Evolutionary conservation across 2,113 vertebrate genomes (phyloP).

Genomic region (Ancistrus triradiatus): DNA sequence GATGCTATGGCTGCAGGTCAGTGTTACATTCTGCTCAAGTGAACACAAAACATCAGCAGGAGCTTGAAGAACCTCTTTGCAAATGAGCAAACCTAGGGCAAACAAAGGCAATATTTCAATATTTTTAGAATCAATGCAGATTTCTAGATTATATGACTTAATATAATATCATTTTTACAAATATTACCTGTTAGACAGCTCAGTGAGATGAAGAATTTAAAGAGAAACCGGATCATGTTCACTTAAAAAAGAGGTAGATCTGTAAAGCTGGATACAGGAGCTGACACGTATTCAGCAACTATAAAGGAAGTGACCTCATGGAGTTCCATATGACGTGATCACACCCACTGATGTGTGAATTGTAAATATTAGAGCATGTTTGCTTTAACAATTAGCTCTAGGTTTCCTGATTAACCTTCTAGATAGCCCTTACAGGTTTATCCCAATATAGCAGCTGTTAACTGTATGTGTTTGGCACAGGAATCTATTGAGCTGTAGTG

Average conservation of each 20-base stretch:
- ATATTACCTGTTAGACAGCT: conserved; percentile 28
- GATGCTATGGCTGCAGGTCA: conserved; percentile 36
- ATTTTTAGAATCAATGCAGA: no score
- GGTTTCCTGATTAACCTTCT: no score
- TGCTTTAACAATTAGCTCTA: no score
- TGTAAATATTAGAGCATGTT: no score
- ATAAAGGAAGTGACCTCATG: no score
- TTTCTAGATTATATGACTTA: background rate
- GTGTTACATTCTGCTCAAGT: background rate
- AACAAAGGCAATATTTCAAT: background rate
- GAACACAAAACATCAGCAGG: conserved; percentile 22
- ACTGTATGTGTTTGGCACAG: background rate
- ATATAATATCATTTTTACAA: background rate
- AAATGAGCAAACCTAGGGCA: conserved; percentile 20
- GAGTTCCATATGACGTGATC: no score
- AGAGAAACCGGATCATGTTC: background rate
- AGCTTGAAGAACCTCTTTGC: conserved; percentile 25
- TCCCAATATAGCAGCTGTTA: background rate
- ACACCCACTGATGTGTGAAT: no score
- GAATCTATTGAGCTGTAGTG: conserved; percentile 5
- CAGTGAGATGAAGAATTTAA: background rate
- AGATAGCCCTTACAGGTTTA: no score
- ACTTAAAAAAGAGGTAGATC: no score
- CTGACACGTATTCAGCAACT: no score
- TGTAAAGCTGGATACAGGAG: no score